These are phyloP conservation scores for Sepioteuthis lessoniana DNA, from an alignment of 2,888 invertebrate species.

Conservation along the genomic window DNA sequence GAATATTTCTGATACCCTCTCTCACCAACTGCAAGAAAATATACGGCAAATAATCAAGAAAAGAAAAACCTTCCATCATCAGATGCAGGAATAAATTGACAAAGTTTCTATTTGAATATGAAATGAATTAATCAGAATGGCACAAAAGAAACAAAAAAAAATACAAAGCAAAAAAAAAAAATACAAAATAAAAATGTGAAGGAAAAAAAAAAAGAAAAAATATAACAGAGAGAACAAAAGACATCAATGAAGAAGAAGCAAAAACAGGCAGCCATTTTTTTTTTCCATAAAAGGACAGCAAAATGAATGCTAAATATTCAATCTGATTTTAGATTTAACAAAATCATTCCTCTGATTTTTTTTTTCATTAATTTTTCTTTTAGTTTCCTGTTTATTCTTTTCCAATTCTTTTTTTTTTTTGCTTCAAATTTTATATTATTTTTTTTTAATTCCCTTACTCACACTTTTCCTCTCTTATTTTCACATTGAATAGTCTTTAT, in stretches of 20 bases:
- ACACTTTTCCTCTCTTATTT: constrained; percentile 12
- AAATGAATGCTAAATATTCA: constrained; percentile 23
- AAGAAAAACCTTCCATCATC: not conserved
- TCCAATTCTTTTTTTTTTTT: not conserved
- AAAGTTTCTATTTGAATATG: constrained; percentile 23
- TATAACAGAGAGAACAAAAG: not conserved
- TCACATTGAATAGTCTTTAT: constrained; percentile 33
- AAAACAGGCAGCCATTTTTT: not conserved
- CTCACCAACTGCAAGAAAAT: not conserved
- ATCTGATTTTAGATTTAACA: constrained; percentile 33
- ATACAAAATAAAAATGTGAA: too few relatives aligned
- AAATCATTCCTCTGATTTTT: constrained; percentile 6
- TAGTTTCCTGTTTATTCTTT: constrained; percentile 5
- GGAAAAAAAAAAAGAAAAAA: not conserved
- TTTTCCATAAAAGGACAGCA: not conserved
- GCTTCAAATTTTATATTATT: not conserved
- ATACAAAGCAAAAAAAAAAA: too few relatives aligned
- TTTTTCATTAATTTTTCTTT: constrained; percentile 8
- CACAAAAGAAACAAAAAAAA: not conserved
- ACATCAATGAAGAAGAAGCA: not conserved
- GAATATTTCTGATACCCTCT: not conserved
- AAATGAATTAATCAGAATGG: constrained; percentile 33
- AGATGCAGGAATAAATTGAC: constrained; percentile 33
- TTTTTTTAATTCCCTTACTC: constrained; percentile 33
- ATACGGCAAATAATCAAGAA: not conserved